These are phyloP conservation scores for Xyrichtys novacula DNA, from an alignment of 2,797 vertebrate species.

Conservation along the genomic window DNA sequence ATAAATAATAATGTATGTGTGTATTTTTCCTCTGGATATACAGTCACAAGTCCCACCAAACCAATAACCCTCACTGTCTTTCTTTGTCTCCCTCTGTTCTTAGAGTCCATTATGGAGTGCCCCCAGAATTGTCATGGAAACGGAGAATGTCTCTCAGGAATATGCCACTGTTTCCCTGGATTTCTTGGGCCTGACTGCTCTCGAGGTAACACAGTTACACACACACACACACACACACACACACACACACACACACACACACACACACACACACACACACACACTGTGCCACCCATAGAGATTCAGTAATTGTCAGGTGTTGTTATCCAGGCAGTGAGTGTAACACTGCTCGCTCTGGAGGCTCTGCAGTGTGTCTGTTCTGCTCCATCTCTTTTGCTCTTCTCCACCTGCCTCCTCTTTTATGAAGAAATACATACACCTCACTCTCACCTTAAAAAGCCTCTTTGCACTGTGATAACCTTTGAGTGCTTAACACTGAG, in stretches of 20 bases:
- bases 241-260: conserved; percentile 27
- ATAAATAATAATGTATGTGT: conserved; percentile 13
- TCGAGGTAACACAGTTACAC: conserved; percentile 86
- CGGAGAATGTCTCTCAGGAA: conserved; percentile 97
- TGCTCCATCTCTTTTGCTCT: not conserved
- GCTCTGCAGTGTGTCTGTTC: conserved; percentile 9
- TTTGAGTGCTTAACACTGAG: not conserved
- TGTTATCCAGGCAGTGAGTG: conserved; percentile 38
- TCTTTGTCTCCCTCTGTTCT: conserved; percentile 33
- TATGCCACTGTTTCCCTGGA: conserved; percentile 98
- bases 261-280: not conserved
- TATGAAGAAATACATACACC: conserved; percentile 2
- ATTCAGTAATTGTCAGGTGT: conserved; percentile 33
- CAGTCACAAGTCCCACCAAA: conserved; percentile 56
- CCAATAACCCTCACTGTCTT: conserved; percentile 9
- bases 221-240: conserved; percentile 23
- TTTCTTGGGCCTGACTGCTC: conserved; percentile 98
- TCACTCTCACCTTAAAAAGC: not conserved
- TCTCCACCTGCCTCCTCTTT: not conserved
- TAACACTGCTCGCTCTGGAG: conserved; percentile 26
- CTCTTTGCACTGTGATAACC: not conserved
- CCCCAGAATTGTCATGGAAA: conserved; percentile 99
- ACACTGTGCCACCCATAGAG: conserved; percentile 9
- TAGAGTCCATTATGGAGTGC: conserved; percentile 98
- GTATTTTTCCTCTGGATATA: conserved; percentile 41